Conservation (phyloP, 2,797 vertebrate species). For the Mico argentatus region DNA sequence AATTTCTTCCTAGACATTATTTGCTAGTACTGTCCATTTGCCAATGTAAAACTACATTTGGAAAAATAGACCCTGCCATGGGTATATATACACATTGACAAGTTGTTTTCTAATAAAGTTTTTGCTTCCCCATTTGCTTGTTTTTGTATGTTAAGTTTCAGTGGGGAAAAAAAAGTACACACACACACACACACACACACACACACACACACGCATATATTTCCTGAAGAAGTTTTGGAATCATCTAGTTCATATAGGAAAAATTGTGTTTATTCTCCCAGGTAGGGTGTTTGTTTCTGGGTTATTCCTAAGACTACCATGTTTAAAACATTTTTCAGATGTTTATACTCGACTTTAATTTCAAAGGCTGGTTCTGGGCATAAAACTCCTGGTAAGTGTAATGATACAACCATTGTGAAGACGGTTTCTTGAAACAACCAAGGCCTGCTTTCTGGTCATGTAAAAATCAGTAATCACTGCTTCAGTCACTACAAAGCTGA, state of each 20-base stretch:
- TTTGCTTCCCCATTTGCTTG: neutral
- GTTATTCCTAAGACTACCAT: neutral
- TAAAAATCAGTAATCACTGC: neutral
- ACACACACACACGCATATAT: neutral
- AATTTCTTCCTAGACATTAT: constrained; percentile 41
- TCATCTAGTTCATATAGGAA: neutral
- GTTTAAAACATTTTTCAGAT: constrained; percentile 39
- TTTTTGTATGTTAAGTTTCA: constrained; percentile 42
- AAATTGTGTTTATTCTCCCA: constrained; percentile 11
- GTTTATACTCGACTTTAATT: neutral
- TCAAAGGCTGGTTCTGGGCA: neutral
- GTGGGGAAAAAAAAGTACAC: neutral
- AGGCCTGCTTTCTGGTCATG: neutral
- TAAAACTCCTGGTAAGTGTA: neutral
- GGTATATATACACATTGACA: neutral
- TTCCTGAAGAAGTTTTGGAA: constrained; percentile 5
- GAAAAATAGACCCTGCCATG: neutral
- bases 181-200: too few relatives aligned
- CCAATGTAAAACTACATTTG: neutral
- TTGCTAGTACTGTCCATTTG: neutral
- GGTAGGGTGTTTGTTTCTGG: neutral
- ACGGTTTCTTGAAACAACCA: neutral
- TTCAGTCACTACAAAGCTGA: neutral
- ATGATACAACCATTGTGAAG: neutral
- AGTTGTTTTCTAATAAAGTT: neutral